These are phyloP conservation scores for Diploscapter pachys DNA, from an alignment of 1,140 invertebrate genomes.

Conservation along the genomic window DNA sequence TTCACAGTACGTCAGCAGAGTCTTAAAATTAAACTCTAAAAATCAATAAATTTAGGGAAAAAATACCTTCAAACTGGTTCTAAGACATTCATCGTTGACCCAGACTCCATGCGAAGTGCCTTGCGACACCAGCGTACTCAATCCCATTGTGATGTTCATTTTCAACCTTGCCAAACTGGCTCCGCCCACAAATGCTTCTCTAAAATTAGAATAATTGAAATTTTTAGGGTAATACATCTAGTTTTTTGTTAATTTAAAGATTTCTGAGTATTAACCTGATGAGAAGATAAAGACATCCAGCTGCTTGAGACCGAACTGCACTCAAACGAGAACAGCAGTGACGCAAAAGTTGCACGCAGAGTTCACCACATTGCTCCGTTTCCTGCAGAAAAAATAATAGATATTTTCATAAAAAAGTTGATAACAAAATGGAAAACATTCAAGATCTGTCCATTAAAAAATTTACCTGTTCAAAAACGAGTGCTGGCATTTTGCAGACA, in stretches of 20 bases:
- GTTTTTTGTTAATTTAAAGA: too few relatives aligned
- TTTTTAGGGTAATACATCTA: too few relatives aligned
- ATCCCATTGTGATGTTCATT: constrained; percentile 96
- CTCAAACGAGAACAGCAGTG: constrained; percentile 78
- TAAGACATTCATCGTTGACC: constrained; percentile 85
- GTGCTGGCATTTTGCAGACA: constrained; percentile 84
- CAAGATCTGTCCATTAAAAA: constrained; percentile 76
- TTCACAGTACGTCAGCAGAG: constrained; percentile 88
- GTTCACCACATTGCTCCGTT: constrained; percentile 51
- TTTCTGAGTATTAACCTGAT: constrained; percentile 65
- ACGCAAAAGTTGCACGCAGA: constrained; percentile 69
- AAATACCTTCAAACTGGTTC: constrained; percentile 67
- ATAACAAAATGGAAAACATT: background rate
- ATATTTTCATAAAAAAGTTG: too few relatives aligned
- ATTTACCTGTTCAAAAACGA: constrained; percentile 82
- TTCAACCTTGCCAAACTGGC: constrained; percentile 93
- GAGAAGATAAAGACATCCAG: constrained; percentile 85
- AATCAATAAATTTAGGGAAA: background rate
- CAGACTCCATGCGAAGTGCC: constrained; percentile 34
- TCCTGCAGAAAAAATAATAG: background rate
- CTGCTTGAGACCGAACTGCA: constrained; percentile 72
- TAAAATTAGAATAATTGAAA: constrained; percentile 22
- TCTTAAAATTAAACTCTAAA: constrained; percentile 69
- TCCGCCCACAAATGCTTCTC: constrained; percentile 92
- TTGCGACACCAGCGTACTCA: constrained; percentile 75